Percentiles rank a stretch among this genome's conserved stretches.
Evolutionary conservation across 2,113 vertebrate species (phyloP).

Genomic region (Thamnophis sirtalis): DNA sequence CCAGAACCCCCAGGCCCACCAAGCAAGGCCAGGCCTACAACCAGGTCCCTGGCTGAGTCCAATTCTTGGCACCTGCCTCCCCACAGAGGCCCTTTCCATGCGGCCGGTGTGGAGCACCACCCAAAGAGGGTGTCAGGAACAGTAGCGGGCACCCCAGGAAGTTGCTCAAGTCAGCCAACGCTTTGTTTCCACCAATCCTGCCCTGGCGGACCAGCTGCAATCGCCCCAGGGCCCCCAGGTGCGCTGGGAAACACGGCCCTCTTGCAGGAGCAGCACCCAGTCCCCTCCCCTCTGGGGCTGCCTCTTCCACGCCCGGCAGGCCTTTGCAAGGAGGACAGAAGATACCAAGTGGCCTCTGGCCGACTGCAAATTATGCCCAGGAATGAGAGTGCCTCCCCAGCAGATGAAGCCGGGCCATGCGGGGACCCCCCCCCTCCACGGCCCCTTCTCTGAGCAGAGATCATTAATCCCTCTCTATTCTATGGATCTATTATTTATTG

Average conservation of each 20-base stretch:
- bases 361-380: background rate
- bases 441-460: background rate
- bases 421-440: background rate
- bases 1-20: background rate
- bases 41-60: background rate
- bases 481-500: background rate
- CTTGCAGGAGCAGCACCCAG: background rate
- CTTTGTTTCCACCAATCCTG: background rate
- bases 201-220: background rate
- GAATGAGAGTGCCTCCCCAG: background rate
- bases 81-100: background rate
- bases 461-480: background rate
- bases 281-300: background rate
- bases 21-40: background rate
- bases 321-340: background rate
- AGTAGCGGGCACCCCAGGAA: background rate
- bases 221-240: background rate
- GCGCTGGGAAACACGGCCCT: background rate
- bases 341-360: background rate
- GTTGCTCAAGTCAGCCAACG: background rate
- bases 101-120: fast-evolving
- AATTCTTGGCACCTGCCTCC: background rate
- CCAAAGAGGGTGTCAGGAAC: background rate
- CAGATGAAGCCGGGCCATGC: background rate
- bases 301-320: background rate